Percentiles rank a stretch among this genome's conserved stretches.
These are phyloP conservation scores for Trichomalopsis sarcophagae DNA, from an alignment of 1,140 invertebrate species.

Conservation along the genomic window DNA sequence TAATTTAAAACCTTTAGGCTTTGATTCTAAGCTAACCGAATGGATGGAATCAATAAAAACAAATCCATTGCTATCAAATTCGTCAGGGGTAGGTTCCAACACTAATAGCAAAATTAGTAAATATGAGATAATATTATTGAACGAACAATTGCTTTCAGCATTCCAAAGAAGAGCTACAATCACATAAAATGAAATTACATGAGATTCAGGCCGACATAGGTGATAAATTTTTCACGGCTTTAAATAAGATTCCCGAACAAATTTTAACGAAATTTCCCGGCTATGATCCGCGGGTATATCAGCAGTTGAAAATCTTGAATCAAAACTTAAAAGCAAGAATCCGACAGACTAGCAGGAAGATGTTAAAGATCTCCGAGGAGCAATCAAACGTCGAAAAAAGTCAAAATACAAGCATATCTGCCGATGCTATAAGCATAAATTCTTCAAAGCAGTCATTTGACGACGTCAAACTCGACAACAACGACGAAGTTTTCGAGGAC, in stretches of 20 bases:
- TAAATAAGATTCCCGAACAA: constrained; percentile 65
- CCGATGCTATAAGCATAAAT: neutral
- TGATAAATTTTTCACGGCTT: constrained; percentile 62
- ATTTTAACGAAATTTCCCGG: constrained; percentile 66
- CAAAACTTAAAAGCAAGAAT: constrained; percentile 67
- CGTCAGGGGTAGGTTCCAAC: neutral
- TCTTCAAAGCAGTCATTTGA: neutral
- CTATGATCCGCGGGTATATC: constrained; percentile 61
- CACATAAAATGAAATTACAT: constrained; percentile 57
- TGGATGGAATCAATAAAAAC: constrained; percentile 60
- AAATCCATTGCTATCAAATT: neutral
- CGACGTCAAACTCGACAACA: neutral
- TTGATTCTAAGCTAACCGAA: constrained; percentile 58
- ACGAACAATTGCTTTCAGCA: neutral
- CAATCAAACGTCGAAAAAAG: neutral
- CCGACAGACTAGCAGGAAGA: constrained; percentile 58
- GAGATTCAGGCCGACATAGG: constrained; percentile 64
- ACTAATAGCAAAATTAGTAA: neutral
- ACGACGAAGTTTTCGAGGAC: neutral
- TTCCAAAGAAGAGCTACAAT: constrained; percentile 59
- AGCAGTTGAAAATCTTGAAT: constrained; percentile 62
- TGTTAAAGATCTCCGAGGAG: neutral
- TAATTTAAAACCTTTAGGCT: constrained; percentile 53
- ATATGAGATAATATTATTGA: neutral
- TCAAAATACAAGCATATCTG: neutral